Base-by-base conservation (phyloP, 1,140 invertebrate species). In the Drosophila busckii region DNA sequence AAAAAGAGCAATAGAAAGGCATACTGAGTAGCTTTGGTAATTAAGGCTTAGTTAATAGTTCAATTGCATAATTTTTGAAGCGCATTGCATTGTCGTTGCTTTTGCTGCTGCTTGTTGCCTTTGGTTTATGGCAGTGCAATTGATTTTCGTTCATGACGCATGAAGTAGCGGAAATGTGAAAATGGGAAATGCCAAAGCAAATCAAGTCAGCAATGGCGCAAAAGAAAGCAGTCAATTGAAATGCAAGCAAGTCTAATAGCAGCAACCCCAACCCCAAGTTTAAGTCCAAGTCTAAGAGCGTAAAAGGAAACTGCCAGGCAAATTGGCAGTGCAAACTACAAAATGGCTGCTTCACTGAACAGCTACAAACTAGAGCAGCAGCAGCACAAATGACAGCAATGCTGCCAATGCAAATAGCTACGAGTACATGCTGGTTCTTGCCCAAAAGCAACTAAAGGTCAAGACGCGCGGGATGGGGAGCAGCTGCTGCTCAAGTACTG, bases 291-390 rank as follows among this genome's bases (percentile, higher is more conserved):
- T 64, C 64, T 59, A 75, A 42, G 56, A 31, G 38, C 37, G 42
- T 22, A 16, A 45, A 60, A 60, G 32, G 44, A 70, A 69, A 50
- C 63, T 53, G 63, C 45, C 63, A 60, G 45, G 63, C 73, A 78
- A 78, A 78, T 78, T 78, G 73, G 73, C 73, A 73, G 61, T 63
- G 59, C 73, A 73, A 80, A 80, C 73, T 80, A 54, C 73, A 80
- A 80, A 78, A 73, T 78, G 59, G 53, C 56, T 73, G 73, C 63
- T 56, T 40, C 63, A 80, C 55, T 58, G 37, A 68, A 46, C 73
- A 80, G 50, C 68, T 49, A 71, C 71, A 78, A 80, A 71, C 53
- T 71, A 68, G 46, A 42, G 20, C 9, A 9, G 44, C 34, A 32
- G 23, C 35, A 32, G 12, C n/a, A 10, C 17, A 16, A 32, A 5